phyloP scores from a whole-genome alignment of 2,888 invertebrate species.

The Ichneumoninae sp. region DNA sequence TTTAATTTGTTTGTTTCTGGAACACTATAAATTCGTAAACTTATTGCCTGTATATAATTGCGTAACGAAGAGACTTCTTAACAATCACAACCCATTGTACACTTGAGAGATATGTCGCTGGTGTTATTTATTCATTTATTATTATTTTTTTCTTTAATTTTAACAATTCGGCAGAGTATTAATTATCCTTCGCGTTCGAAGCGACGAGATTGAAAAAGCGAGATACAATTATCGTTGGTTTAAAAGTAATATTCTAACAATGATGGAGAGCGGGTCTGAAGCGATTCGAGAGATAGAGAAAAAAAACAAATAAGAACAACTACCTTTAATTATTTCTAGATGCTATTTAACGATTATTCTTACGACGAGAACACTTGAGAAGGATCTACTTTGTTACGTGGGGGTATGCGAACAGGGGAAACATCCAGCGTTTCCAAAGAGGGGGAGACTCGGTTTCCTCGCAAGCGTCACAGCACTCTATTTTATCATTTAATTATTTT shows the following conservation, averaged over 20 bases:
- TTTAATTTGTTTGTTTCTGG: slow-evolving; percentile 8
- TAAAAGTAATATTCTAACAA: slow-evolving; percentile 28
- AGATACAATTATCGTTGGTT: slow-evolving; percentile 16
- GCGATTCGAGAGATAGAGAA: slow-evolving; percentile 36
- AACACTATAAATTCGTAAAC: slow-evolving; percentile 17
- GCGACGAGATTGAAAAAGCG: slow-evolving; percentile 1
- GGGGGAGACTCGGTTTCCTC: slow-evolving; percentile 49
- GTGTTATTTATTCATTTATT: background rate
- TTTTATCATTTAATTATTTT: slow-evolving; percentile 6
- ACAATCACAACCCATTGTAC: slow-evolving; percentile 64
- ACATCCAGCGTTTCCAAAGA: slow-evolving; percentile 69
- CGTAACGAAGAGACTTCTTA: slow-evolving; percentile 48
- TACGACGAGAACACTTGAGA: slow-evolving; percentile 59
- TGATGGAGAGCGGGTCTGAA: slow-evolving; percentile 40
- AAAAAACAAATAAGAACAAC: slow-evolving; percentile 24
- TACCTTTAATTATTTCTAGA: slow-evolving; percentile 56
- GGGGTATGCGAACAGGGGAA: slow-evolving; percentile 59
- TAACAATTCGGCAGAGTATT: slow-evolving; percentile 53
- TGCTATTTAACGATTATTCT: slow-evolving; percentile 61
- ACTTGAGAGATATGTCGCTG: slow-evolving; percentile 63
- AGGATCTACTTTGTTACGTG: slow-evolving; percentile 22
- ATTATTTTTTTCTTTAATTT: slow-evolving; percentile 9
- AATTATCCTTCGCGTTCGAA: slow-evolving; percentile 18
- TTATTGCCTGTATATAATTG: slow-evolving; percentile 34
- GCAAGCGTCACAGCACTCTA: slow-evolving; percentile 17